Base-by-base conservation (phyloP, 2,888 invertebrate species). In the Scotopteryx bipunctaria region DNA sequence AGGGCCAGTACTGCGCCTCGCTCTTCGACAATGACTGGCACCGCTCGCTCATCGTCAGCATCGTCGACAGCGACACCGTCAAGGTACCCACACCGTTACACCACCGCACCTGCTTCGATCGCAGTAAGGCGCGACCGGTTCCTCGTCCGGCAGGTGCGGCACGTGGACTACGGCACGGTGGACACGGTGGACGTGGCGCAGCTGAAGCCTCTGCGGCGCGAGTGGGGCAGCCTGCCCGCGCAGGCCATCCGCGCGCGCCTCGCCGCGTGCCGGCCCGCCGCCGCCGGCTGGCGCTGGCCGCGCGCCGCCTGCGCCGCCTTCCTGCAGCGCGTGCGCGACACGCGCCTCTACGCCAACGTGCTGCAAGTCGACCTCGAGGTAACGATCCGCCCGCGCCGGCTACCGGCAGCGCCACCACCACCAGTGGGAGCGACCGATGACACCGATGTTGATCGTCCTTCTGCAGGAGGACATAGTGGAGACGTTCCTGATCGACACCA, bases 111-210 rank as follows among this genome's bases (percentile, higher is more conserved):
- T n/a, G n/a, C n/a, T n/a, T n/a, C n/a, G n/a, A n/a, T n/a, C n/a
- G n/a, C n/a, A n/a, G n/a, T n/a, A n/a, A n/a, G n/a, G n/a, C n/a
- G n/a, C n/a, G n/a, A n/a, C n/a, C n/a, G n/a, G n/a, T n/a, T n/a
- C n/a, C n/a, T n/a, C 9, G 27, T 27, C 9, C 25, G 25, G 1
- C 70, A 92, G 91, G 90, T 92, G 64, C 90, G 91, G 27, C 92
- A 91, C 78, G 79, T 92, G 61, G 93, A 93, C 83, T 92, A 91
- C 78, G 93, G 92, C 68, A 92, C 92, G 33, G 87, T 92, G 70
- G 81, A 82, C 53, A 66, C 68, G 47, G 82, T 80, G 63, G 0
- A 16, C 1, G 66, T 29, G 59, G 0, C n/a, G 4, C 17, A 3
- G 57, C 81, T 88, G 70, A 68, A 69, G 59, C 73, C 85, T 51